Base-by-base conservation (phyloP, 2,888 invertebrate species). In the Drosophila picticornis region DNA sequence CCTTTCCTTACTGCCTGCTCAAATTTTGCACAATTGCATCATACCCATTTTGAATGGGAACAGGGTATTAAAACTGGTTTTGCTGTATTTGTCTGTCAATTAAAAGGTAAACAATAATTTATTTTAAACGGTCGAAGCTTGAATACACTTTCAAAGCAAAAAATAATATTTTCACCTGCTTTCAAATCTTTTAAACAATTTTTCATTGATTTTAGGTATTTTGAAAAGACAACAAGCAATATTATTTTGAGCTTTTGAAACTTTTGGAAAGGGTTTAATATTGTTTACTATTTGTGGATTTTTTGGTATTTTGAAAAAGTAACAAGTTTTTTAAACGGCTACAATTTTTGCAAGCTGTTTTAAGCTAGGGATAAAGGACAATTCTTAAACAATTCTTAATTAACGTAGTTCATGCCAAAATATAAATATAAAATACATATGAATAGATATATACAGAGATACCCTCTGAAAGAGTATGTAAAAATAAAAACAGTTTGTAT, bases 81-180 rank as follows among this genome's bases (percentile, higher is more conserved):
- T 19, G 57, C 72, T 76, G 77, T 87, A 81, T 81, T 84, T 83
- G 84, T 58, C 76, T 82, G 82, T 75, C 83, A 85, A 84, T 89
- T 89, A 89, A 83, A 75, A 36, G 4, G 16, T 34, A 34, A 59
- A 50, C 13, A 38, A 56, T 29, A 25, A 27, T 27, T 1, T 4
- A 25, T 29, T 2, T 13, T 25, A 0, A 4, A 0, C 3, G n/a
- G n/a, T 11, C 13, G 32, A 52, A 52, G 22, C 2, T 22, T 27
- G 2, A 62, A 62, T 55, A 55, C 62, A 2, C 58, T 58, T 19
- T 11, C 22, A 1, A n/a, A 5, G 3, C 9, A 2, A n/a, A 2
- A n/a, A 27, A 27, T 19, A 6, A 9, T 27, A 19, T 10, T 19
- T 25, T 25, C 3, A 48, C 16, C 46, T 16, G 4, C n/a, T 31